These are phyloP conservation scores for Lutjanus campechanus DNA, from an alignment of 2,797 vertebrate species.

Conservation along the genomic window DNA sequence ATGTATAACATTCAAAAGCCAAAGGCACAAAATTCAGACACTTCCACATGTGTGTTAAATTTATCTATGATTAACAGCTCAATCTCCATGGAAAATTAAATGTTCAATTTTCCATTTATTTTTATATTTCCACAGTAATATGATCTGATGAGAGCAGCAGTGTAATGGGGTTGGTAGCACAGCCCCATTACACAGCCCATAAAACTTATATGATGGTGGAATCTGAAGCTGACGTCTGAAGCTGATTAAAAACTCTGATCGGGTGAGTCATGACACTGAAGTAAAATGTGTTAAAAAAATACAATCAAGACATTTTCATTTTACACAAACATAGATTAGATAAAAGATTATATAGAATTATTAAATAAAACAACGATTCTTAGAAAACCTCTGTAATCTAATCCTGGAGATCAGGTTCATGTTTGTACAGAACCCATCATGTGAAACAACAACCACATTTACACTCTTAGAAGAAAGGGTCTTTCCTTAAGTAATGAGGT, in stretches of 20 bases:
- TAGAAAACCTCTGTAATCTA: background rate
- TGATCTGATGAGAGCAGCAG: conserved; percentile 12
- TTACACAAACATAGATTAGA: background rate
- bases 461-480: no score
- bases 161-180: conserved; percentile 11
- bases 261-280: background rate
- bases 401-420: background rate
- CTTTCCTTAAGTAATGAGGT: no score
- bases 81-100: conserved; percentile 17
- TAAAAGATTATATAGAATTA: background rate
- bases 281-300: conserved; percentile 1
- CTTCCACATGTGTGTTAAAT: background rate
- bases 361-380: background rate
- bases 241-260: conserved; percentile 16
- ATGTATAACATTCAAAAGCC: background rate
- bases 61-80: conserved; percentile 21
- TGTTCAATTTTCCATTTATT: conserved; percentile 21
- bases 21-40: conserved; percentile 13
- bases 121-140: conserved; percentile 28
- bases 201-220: conserved; percentile 18
- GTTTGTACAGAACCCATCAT: background rate
- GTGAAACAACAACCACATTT: background rate
- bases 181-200: conserved; percentile 12
- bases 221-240: conserved; percentile 7
- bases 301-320: conserved; percentile 5